Percentiles rank a stretch among this genome's conserved stretches.
These are phyloP conservation scores for Betta splendens DNA, from an alignment of 2,797 vertebrate genomes.

Conservation along the genomic window DNA sequence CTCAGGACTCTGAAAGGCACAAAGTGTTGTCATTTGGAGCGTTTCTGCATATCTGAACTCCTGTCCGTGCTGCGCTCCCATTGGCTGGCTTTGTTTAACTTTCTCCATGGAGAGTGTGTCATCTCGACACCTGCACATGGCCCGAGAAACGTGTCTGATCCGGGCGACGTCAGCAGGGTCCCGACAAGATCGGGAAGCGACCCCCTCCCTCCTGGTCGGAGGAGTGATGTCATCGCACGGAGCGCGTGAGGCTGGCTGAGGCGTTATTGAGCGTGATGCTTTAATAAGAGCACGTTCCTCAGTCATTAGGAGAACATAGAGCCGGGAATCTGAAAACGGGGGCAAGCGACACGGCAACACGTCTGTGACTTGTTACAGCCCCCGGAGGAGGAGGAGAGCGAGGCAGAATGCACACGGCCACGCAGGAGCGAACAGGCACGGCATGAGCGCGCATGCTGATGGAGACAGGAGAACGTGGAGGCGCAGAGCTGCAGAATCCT, in stretches of 20 bases:
- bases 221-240: conserved; percentile 76
- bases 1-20: conserved; percentile 26
- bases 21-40: conserved; percentile 3
- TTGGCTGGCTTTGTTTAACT: conserved; percentile 27
- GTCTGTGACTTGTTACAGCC: conserved; percentile 33
- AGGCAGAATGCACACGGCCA: conserved; percentile 46
- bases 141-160: conserved; percentile 46
- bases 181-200: conserved; percentile 55
- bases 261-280: conserved; percentile 62
- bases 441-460: conserved; percentile 71
- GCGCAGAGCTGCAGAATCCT: conserved; percentile 79
- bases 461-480: conserved; percentile 54
- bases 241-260: conserved; percentile 55
- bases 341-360: conserved; percentile 34
- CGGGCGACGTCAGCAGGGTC: conserved; percentile 55
- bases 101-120: conserved; percentile 21
- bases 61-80: conserved; percentile 2
- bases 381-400: conserved; percentile 33
- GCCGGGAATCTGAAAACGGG: conserved; percentile 22
- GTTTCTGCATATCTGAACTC: conserved; percentile 7
- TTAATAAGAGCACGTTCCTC: conserved; percentile 53
- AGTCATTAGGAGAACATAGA: conserved; percentile 40
- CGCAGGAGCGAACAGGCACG: conserved; percentile 48
- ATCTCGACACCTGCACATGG: conserved; percentile 53
- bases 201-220: conserved; percentile 49